phyloP scores from a whole-genome alignment of 1,140 invertebrate species.

The Macrostomum lignano region DNA sequence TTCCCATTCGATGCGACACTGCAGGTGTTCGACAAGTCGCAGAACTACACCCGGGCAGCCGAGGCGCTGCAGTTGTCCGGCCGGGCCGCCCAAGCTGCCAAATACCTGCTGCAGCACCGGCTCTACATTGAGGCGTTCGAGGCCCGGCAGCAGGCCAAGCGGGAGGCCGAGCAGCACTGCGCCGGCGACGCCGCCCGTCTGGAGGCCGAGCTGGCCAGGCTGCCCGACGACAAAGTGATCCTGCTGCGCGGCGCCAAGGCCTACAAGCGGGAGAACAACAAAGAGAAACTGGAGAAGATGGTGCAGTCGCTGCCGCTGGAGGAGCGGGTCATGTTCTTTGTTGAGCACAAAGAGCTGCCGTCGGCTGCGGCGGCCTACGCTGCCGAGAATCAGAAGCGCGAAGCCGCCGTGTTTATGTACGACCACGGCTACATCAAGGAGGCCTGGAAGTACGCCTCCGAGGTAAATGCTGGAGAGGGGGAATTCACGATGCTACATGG shows the following conservation, averaged over 20 bases:
- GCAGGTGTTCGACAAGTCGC: too few species aligned
- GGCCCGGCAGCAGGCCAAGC: too few species aligned
- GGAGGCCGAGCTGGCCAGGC: background rate
- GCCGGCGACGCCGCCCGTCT: background rate
- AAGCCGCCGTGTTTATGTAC: slow-evolving; percentile 9
- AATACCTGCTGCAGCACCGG: too few species aligned
- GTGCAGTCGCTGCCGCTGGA: slow-evolving; percentile 10
- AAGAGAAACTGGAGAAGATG: slow-evolving; percentile 10
- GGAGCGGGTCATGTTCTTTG: slow-evolving; percentile 12
- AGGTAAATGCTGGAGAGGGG: slow-evolving; percentile 8
- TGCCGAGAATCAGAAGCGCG: slow-evolving; percentile 9
- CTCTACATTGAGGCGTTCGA: too few species aligned
- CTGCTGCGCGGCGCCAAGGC: slow-evolving; percentile 11
- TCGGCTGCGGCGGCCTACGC: slow-evolving; percentile 9
- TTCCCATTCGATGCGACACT: too few species aligned
- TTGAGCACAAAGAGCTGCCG: slow-evolving; percentile 9
- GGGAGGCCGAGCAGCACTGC: too few species aligned
- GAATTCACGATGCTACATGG: too few species aligned
- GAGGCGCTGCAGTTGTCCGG: too few species aligned
- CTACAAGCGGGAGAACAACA: slow-evolving; percentile 9
- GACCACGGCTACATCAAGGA: slow-evolving; percentile 8
- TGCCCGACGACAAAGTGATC: slow-evolving; percentile 1
- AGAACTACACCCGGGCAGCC: too few species aligned
- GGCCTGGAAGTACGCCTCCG: slow-evolving; percentile 9
- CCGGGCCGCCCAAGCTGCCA: too few species aligned